These are phyloP conservation scores for Macrobrachium nipponense DNA, from an alignment of 1,140 invertebrate species.

Conservation along the genomic window DNA sequence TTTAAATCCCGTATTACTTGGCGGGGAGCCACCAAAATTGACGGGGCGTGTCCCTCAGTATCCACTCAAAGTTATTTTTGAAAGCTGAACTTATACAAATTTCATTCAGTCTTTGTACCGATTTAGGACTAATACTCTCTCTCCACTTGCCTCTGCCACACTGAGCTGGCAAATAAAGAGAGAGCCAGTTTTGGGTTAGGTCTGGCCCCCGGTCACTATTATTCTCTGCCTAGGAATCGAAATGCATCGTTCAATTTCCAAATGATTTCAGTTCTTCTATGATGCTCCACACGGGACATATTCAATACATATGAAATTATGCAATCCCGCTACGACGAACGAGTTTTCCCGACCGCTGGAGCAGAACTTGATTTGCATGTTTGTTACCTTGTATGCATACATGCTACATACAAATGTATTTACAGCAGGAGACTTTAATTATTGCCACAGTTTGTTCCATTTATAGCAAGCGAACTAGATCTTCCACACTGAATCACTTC, in stretches of 20 bases:
- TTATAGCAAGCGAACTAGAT: too few species aligned
- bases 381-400: too few species aligned
- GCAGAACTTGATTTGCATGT: too few species aligned
- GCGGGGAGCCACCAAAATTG: not conserved
- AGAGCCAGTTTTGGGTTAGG: constrained; percentile 44
- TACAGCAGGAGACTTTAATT: too few species aligned
- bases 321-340: not conserved
- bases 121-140: constrained; percentile 21
- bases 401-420: too few species aligned
- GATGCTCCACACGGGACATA: not conserved
- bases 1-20: constrained; percentile 17
- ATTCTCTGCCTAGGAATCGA: constrained; percentile 22
- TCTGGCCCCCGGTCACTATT: constrained; percentile 28
- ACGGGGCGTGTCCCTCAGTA: not conserved
- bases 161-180: constrained; percentile 34
- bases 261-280: constrained; percentile 10
- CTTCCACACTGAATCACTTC: too few species aligned
- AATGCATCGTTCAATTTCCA: constrained; percentile 40
- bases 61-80: not conserved
- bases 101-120: not conserved
- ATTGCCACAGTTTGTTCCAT: too few species aligned
- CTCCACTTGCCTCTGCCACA: constrained; percentile 38
- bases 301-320: not conserved
- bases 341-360: not conserved
- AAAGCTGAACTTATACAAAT: not conserved